These are phyloP conservation scores for Palythoa heliodiscus DNA, from an alignment of 92 coral and sea anemone genomes.

Conservation along the genomic window DNA sequence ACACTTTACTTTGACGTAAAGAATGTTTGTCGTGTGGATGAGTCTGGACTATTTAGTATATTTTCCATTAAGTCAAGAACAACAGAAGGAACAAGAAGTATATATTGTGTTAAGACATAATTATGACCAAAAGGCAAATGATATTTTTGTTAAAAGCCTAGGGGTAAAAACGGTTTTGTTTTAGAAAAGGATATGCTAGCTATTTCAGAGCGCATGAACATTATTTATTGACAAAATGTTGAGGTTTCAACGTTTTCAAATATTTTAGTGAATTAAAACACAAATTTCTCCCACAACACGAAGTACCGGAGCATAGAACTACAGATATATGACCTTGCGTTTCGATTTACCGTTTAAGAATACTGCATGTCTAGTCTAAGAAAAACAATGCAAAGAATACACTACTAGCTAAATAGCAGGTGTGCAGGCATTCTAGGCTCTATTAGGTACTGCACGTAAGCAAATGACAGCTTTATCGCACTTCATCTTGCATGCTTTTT, in stretches of 20 bases:
- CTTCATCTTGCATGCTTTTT: slow-evolving; percentile 14
- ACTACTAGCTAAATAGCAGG: slow-evolving; percentile 3
- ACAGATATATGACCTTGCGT: not conserved
- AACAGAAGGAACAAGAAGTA: not conserved
- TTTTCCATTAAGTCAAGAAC: not conserved
- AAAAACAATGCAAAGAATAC: not conserved
- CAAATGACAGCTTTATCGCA: not conserved
- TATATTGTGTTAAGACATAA: slow-evolving; percentile 1
- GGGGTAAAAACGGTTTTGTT: not conserved
- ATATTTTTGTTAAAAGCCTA: slow-evolving; percentile 5
- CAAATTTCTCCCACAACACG: not conserved
- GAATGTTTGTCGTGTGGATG: not conserved
- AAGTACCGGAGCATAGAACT: not conserved
- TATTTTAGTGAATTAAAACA: not conserved
- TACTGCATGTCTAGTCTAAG: slow-evolving; percentile 3
- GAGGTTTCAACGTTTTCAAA: not conserved
- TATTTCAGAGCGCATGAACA: too few species aligned
- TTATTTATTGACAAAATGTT: too few species aligned
- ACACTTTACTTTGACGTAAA: not conserved
- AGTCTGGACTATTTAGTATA: not conserved
- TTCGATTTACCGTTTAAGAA: slow-evolving; percentile 5
- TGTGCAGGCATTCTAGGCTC: not conserved
- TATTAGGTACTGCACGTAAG: not conserved
- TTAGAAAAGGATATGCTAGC: not conserved
- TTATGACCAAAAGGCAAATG: not conserved